These are phyloP conservation scores for Scrobipalpa costella DNA, from an alignment of 2,888 invertebrate species.

Conservation along the genomic window DNA sequence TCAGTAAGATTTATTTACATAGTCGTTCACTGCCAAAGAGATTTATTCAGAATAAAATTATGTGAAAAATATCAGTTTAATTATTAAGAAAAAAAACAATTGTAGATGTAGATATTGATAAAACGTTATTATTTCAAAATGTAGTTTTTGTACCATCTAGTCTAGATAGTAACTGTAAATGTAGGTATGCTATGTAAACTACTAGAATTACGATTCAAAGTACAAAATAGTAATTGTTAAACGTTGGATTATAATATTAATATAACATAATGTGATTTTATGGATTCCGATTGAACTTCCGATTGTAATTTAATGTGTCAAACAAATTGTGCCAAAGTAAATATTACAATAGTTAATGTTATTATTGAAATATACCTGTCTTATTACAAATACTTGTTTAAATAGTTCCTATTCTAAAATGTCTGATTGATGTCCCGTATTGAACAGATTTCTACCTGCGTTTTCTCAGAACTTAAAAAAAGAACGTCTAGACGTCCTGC, in stretches of 20 bases:
- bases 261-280: not conserved
- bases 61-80: too few species aligned
- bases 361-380: not conserved
- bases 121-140: too few species aligned
- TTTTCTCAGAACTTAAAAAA: constrained; percentile 67
- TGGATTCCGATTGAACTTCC: not conserved
- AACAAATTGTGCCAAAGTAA: constrained; percentile 6
- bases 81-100: too few species aligned
- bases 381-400: not conserved
- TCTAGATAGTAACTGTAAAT: too few species aligned
- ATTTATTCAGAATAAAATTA: too few species aligned
- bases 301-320: not conserved
- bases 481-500: constrained; percentile 76
- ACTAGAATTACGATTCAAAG: too few species aligned
- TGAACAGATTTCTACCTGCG: constrained; percentile 68
- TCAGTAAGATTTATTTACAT: too few species aligned
- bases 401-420: not conserved
- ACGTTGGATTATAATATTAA: not conserved
- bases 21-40: too few species aligned
- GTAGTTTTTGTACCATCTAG: too few species aligned
- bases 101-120: too few species aligned
- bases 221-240: too few species aligned
- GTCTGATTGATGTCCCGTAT: constrained; percentile 27
- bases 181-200: too few species aligned
- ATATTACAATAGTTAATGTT: not conserved